Conservation (phyloP, 2,797 vertebrate genomes). For the Leptodactylus fallax region DNA sequence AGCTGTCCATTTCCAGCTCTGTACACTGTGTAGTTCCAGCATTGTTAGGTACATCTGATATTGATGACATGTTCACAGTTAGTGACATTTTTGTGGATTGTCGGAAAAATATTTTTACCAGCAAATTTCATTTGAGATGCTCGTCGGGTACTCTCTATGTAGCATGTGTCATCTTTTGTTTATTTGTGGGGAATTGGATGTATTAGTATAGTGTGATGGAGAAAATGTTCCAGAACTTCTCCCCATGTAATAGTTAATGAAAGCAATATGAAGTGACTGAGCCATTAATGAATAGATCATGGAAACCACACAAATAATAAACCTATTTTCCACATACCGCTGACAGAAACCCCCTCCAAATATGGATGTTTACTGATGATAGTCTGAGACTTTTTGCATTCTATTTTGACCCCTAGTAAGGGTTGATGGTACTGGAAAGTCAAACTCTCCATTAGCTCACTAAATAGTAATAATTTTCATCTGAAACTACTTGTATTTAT, state of each 20-base stretch:
- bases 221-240: slow-evolving; percentile 21
- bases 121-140: not conserved
- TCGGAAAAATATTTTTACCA: not conserved
- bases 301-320: slow-evolving; percentile 35
- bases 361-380: not conserved
- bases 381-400: too few species aligned
- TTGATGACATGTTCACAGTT: too few species aligned
- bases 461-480: slow-evolving; percentile 14
- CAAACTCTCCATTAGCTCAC: not conserved
- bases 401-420: not conserved
- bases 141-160: not conserved
- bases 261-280: slow-evolving; percentile 39
- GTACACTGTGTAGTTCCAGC: too few species aligned
- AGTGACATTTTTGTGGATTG: not conserved
- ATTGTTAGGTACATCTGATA: too few species aligned
- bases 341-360: slow-evolving; percentile 1
- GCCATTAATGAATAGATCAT: slow-evolving; percentile 30
- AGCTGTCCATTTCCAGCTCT: too few species aligned
- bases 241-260: slow-evolving; percentile 28
- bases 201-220: not conserved
- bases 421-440: not conserved
- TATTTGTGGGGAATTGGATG: not conserved
- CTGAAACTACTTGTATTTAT: slow-evolving; percentile 5
- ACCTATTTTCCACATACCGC: not conserved
- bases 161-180: slow-evolving; percentile 1